Conservation (phyloP, 2,888 invertebrate species). For the Pseudoips prasinana region DNA sequence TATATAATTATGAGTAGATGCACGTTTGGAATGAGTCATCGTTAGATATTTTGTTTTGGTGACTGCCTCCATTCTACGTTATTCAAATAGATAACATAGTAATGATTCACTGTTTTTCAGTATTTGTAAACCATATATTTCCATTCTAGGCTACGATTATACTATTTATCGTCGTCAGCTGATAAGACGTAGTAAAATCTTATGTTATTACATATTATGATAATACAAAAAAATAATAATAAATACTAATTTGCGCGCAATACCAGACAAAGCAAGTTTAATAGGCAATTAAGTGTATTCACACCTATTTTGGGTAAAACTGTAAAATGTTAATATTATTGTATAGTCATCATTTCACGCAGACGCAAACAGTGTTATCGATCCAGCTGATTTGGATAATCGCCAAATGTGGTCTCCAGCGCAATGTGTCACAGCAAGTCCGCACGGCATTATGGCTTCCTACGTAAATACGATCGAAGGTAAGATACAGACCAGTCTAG, state of each 20-base stretch:
- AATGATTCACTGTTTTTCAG: not conserved
- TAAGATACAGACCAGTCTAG: constrained; percentile 80
- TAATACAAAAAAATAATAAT: too few relatives aligned
- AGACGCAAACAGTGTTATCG: constrained; percentile 64
- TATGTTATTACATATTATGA: too few relatives aligned
- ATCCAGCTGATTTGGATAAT: constrained; percentile 70
- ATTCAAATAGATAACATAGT: not conserved
- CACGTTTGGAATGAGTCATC: not conserved
- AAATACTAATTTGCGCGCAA: too few relatives aligned
- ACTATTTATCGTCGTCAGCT: too few relatives aligned
- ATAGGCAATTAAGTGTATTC: too few relatives aligned
- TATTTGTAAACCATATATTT: not conserved
- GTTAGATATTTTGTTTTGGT: not conserved
- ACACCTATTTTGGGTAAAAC: too few relatives aligned
- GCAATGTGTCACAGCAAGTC: constrained; percentile 33
- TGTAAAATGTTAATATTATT: constrained; percentile 22
- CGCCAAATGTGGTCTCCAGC: constrained; percentile 69
- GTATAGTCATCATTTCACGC: constrained; percentile 59
- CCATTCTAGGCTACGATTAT: not conserved
- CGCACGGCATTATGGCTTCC: constrained; percentile 19
- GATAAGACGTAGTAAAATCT: too few relatives aligned
- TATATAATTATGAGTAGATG: too few relatives aligned
- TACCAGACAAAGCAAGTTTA: too few relatives aligned
- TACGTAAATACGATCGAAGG: constrained; percentile 29
- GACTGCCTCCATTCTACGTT: not conserved